phyloP scores from a whole-genome alignment of 2,113 vertebrate genomes.

The Gavialis gangeticus region DNA sequence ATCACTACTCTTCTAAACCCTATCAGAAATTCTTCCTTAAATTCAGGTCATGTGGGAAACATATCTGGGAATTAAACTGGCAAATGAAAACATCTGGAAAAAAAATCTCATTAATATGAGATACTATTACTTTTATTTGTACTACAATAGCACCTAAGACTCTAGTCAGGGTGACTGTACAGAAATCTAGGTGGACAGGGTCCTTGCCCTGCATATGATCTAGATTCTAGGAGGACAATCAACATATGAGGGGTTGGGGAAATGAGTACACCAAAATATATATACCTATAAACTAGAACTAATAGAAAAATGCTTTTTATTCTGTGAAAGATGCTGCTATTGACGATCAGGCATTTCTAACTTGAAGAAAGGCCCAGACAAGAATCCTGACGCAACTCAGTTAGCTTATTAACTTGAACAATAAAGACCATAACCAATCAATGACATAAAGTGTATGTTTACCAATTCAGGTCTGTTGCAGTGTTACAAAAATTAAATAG shows the following conservation, averaged over 20 bases:
- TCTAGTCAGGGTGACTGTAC: background rate
- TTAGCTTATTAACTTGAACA: no score
- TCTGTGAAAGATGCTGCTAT: background rate
- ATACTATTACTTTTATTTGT: background rate
- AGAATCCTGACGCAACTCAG: no score
- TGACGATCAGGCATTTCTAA: background rate
- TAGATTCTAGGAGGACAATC: background rate
- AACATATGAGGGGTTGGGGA: background rate
- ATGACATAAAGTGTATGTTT: no score
- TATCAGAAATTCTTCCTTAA: background rate
- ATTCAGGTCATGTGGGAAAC: background rate
- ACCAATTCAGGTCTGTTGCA: no score
- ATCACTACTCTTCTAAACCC: background rate
- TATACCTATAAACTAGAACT: background rate
- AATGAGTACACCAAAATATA: background rate
- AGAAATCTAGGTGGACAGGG: background rate
- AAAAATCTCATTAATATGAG: background rate
- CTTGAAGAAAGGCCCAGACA: background rate
- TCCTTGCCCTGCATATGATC: background rate
- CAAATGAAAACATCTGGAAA: background rate
- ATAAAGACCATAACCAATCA: no score
- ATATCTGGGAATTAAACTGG: constrained; percentile 8
- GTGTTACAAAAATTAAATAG: no score
- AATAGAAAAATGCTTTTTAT: background rate
- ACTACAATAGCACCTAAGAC: background rate